Percentiles rank a stretch among this genome's conserved stretches.
Conservation (phyloP, 2,888 invertebrate genomes). For the Thera obeliscata region DNA sequence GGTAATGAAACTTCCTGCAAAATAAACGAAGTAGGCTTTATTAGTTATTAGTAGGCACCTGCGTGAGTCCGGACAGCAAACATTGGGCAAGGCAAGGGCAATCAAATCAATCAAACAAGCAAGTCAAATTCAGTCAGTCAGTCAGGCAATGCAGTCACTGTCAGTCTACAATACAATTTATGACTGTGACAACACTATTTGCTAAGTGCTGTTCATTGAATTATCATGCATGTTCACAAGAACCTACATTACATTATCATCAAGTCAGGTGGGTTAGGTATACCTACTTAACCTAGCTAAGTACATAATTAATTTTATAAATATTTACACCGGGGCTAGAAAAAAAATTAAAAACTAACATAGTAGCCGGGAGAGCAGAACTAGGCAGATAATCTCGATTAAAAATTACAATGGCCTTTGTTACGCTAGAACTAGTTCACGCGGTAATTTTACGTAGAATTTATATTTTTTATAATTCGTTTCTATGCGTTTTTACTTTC, state of each 20-base stretch:
- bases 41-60: background rate
- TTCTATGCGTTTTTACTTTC: conserved; percentile 22
- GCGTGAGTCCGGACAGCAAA: background rate
- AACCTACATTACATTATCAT: background rate
- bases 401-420: conserved; percentile 60
- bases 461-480: background rate
- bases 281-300: too few species aligned
- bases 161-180: background rate
- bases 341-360: conserved; percentile 10
- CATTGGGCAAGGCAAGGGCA: too few species aligned
- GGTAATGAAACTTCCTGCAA: too few species aligned
- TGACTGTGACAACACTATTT: background rate
- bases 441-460: conserved; percentile 32
- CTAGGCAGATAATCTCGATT: conserved; percentile 49
- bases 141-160: too few species aligned
- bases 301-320: too few species aligned
- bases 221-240: background rate
- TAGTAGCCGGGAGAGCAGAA: conserved; percentile 22
- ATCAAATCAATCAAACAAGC: too few species aligned
- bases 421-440: conserved; percentile 44
- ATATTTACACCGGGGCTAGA: background rate
- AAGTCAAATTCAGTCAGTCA: too few species aligned
- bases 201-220: background rate
- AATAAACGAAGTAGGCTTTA: background rate
- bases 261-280: background rate